Base-by-base conservation (phyloP, 2,888 invertebrate genomes). In the Caenorhabditis japonica region DNA sequence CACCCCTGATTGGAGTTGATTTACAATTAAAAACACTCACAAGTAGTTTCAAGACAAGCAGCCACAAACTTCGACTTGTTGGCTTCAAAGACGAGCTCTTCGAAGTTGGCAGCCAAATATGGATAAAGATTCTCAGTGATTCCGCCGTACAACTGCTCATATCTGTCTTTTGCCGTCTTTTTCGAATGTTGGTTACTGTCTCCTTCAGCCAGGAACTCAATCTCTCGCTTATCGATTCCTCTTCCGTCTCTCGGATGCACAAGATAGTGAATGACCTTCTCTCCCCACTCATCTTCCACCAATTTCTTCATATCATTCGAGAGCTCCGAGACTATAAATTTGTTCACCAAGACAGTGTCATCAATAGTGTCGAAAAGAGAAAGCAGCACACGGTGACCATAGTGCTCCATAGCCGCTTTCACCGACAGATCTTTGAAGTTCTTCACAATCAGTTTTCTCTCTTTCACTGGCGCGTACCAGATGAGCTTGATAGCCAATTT, bases 261-360 rank as follows among this genome's bases (percentile, higher is more conserved):
- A 21, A 97, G 90, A 92, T 96, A 96, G 69, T 94, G 91, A 53
- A 78, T 46, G 60, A 95, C 93, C 89, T 93, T 93, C 77, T 93
- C 91, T 0, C 95, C 96, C 91, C 93, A 92, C 87, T 93, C 93
- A 87, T 92, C 92, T 38, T 90, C 89, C 0, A 92, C 52, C 43
- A 85, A 27, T 52, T 83, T 81, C 25, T 77, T 80, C 34, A 86
- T 79, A n/a, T 84, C 80, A 59, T 86, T 80, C 0, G 79, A 73
- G 17, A 86, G 73, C 44, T 85, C 85, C 79, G 89, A 88, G 1
- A 90, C 76, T 46, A 90, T 86, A 44, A 92, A 91, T 88, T 96
- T 96, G 84, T 93, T 93, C 19, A 95, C 91, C 0, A 96, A 90
- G 59, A 94, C 93, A 0, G 96, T 97, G 87, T 97, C 97, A 88